Conservation (phyloP, 1,140 invertebrate species). For the Lepidurus couesii region DNA sequence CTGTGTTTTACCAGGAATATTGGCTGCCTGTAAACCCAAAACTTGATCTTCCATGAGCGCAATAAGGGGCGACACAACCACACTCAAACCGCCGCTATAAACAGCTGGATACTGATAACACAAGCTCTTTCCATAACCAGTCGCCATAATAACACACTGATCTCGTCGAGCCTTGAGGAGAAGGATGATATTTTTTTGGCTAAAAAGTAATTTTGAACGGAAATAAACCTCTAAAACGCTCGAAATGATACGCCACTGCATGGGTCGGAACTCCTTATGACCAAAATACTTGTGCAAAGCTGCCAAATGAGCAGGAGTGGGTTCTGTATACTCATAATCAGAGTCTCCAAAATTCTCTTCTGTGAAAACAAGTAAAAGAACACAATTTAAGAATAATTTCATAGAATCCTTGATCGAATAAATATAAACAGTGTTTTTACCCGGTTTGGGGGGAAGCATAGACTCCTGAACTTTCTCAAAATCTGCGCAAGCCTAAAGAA, state of each 20-base stretch:
- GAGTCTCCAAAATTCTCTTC: not conserved
- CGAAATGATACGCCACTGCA: constrained; percentile 62
- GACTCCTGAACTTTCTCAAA: no score
- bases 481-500: no score
- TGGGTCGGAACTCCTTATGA: constrained; percentile 53
- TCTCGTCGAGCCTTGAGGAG: constrained; percentile 40
- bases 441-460: no score
- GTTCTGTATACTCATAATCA: constrained; percentile 20
- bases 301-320: constrained; percentile 42
- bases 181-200: constrained; percentile 51
- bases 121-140: constrained; percentile 90
- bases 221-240: constrained; percentile 54
- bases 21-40: not conserved
- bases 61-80: constrained; percentile 87
- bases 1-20: not conserved
- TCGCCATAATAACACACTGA: constrained; percentile 79
- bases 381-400: no score
- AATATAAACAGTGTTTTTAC: no score
- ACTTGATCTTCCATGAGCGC: constrained; percentile 82
- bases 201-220: constrained; percentile 26
- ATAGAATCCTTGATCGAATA: no score
- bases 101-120: constrained; percentile 90
- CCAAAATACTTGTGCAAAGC: constrained; percentile 53
- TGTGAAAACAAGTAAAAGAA: no score
- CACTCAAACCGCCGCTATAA: constrained; percentile 63